phyloP scores from a whole-genome alignment of 2,113 vertebrate genomes.

The human (Homo sapiens) region DNA sequence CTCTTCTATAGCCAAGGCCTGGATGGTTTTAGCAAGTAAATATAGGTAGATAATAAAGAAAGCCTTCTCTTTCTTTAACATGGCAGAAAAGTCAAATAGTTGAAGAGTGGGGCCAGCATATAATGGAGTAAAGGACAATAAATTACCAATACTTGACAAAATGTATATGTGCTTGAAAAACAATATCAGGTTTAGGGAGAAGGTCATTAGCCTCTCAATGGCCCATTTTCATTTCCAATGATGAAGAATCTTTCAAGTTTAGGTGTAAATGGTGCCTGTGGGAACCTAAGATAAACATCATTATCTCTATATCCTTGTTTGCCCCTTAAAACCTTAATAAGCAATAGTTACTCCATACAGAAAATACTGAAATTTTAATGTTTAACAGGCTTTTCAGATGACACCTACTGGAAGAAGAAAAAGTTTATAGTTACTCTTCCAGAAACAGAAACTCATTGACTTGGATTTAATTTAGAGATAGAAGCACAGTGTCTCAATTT shows the following conservation, averaged over 20 bases:
- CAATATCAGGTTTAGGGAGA: not conserved
- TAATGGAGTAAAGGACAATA: not conserved
- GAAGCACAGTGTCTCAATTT: not conserved
- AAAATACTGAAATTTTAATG: not conserved
- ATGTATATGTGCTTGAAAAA: not conserved
- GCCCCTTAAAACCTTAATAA: not conserved
- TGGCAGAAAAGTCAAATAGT: not conserved
- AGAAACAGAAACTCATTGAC: not conserved
- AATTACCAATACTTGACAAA: not conserved
- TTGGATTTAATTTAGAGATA: not conserved
- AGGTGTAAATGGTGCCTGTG: too few species aligned
- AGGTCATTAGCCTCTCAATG: not conserved
- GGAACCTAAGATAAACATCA: not conserved
- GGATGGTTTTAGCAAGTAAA: not conserved
- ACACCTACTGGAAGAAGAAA: not conserved
- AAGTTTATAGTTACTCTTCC: not conserved
- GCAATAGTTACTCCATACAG: not conserved
- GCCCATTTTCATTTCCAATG: not conserved
- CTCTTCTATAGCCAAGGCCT: not conserved
- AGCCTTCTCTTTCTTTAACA: not conserved
- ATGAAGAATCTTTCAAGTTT: not conserved
- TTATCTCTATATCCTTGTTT: not conserved
- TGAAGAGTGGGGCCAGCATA: not conserved
- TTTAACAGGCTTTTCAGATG: not conserved
- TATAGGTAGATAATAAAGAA: not conserved